These are phyloP conservation scores for Stenoptilia bipunctidactyla DNA, from an alignment of 2,888 invertebrate species.

Conservation along the genomic window DNA sequence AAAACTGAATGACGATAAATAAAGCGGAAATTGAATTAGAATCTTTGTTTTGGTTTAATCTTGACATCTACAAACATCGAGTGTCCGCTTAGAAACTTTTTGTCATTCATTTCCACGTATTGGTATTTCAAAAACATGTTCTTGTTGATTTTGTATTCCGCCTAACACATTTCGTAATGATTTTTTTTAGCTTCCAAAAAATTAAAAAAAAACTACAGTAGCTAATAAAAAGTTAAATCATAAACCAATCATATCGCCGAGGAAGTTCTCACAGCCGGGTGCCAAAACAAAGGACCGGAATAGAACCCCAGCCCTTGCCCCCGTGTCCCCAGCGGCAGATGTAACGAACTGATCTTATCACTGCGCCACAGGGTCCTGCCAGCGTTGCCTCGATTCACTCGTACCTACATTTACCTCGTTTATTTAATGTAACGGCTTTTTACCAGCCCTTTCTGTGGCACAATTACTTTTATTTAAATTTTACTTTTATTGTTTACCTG, in stretches of 20 bases:
- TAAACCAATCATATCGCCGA: conserved; percentile 45
- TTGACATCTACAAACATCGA: conserved; percentile 17
- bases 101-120: too few relatives aligned
- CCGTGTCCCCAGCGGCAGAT: conserved; percentile 43
- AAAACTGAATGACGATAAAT: conserved; percentile 33
- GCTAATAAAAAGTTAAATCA: conserved; percentile 34
- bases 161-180: too few relatives aligned
- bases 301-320: conserved; percentile 44
- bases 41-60: conserved; percentile 22
- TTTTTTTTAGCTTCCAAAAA: neutral
- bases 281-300: conserved; percentile 52
- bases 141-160: too few relatives aligned
- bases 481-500: conserved; percentile 1
- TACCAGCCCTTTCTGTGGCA: conserved; percentile 26
- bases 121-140: too few relatives aligned
- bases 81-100: neutral
- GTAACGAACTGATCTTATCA: conserved; percentile 56
- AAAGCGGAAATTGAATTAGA: conserved; percentile 39
- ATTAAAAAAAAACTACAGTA: neutral
- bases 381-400: conserved; percentile 48
- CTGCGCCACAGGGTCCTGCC: conserved; percentile 49
- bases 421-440: conserved; percentile 43
- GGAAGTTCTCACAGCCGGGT: conserved; percentile 44
- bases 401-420: conserved; percentile 34
- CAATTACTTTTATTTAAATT: conserved; percentile 11